A percentile compares a stretch with the other conserved stretches of the same genome.
phyloP scores from a whole-genome alignment of 2,113 vertebrate genomes.

The Ictalurus punctatus region DNA sequence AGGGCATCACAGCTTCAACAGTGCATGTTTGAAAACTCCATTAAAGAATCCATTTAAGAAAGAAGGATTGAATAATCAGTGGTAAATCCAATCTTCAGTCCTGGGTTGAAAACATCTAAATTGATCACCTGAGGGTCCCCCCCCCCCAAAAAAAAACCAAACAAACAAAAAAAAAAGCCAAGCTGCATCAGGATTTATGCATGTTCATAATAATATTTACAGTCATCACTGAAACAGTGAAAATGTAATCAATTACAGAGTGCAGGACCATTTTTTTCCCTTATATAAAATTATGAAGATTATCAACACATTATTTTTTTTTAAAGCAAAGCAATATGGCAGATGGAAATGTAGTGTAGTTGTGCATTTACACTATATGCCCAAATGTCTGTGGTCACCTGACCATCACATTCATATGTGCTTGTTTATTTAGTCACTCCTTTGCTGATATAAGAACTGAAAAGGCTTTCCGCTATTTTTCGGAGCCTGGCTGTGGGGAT shows the following conservation, averaged over 20 bases:
- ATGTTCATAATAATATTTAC: neutral
- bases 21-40: neutral
- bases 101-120: neutral
- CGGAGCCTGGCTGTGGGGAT: neutral
- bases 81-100: neutral
- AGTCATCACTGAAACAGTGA: neutral
- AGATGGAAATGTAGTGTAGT: too few species aligned
- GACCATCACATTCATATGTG: neutral
- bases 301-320: neutral
- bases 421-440: neutral
- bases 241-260: neutral
- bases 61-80: neutral
- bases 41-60: neutral
- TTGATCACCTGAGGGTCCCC: neutral
- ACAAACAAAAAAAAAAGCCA: too few species aligned
- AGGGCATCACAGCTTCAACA: neutral
- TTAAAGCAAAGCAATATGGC: neutral
- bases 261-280: neutral
- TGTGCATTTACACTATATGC: too few species aligned
- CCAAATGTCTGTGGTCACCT: neutral
- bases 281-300: neutral
- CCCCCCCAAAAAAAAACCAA: too few species aligned
- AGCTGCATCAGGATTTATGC: neutral
- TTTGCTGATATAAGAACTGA: neutral
- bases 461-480: neutral